Conservation (phyloP, 1,140 invertebrate genomes). For the Daktulosphaira vitifoliae region DNA sequence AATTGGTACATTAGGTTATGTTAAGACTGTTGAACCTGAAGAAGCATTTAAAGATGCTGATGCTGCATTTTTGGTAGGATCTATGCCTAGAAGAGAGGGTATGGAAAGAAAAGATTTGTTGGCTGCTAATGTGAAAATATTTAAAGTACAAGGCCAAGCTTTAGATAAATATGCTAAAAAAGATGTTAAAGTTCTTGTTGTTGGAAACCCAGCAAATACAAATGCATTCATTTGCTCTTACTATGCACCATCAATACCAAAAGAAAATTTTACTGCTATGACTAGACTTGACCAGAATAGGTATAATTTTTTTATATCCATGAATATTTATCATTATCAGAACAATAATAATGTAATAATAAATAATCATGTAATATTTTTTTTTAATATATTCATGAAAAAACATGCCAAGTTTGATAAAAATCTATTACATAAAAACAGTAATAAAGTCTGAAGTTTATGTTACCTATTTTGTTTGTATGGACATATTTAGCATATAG, state of each 20-base stretch:
- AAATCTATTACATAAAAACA: no score
- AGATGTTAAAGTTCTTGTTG: constrained; percentile 91
- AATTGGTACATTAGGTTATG: constrained; percentile 52
- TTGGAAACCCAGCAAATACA: constrained; percentile 99
- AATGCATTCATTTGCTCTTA: constrained; percentile 95
- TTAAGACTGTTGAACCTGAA: constrained; percentile 77
- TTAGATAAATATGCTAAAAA: constrained; percentile 89
- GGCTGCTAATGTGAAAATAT: constrained; percentile 97
- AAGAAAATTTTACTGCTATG: constrained; percentile 95
- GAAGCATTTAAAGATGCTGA: constrained; percentile 93
- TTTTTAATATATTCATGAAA: no score
- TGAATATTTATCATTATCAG: background rate
- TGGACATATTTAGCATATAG: no score
- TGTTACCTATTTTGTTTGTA: no score
- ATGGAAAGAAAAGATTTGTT: constrained; percentile 97
- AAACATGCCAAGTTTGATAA: no score
- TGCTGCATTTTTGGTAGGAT: constrained; percentile 95
- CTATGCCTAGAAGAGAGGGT: constrained; percentile 96
- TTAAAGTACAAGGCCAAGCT: constrained; percentile 90
- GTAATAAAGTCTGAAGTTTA: no score
- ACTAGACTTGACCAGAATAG: constrained; percentile 96
- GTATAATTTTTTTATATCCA: constrained; percentile 42
- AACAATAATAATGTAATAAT: no score
- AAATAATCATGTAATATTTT: no score
- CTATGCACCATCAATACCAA: constrained; percentile 95